Evolutionary conservation across 1,140 invertebrate genomes (phyloP).

Genomic region (Oppia nitens): DNA sequence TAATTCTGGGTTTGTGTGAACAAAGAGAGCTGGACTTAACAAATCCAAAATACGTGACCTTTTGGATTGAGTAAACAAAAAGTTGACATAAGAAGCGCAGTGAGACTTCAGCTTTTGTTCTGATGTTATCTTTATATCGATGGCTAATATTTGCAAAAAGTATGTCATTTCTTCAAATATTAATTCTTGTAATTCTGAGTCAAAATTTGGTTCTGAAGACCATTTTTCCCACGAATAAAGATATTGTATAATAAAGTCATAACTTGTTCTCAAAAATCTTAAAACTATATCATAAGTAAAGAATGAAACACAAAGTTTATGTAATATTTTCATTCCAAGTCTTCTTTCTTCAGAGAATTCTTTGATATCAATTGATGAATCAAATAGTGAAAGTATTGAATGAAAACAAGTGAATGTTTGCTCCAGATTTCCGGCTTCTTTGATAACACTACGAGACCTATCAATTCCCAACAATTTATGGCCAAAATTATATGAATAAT

Average conservation of each 20-base stretch:
- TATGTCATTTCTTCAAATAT: not conserved
- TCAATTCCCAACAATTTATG: conserved; percentile 80
- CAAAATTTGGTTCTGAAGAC: not conserved
- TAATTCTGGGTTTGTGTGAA: conserved; percentile 10
- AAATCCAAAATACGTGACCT: conserved; percentile 9
- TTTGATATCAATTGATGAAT: not conserved
- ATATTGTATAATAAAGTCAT: conserved; percentile 15
- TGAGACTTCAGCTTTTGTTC: conserved; percentile 16
- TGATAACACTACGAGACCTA: conserved; percentile 34
- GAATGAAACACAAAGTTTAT: conserved; percentile 14
- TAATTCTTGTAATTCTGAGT: not conserved
- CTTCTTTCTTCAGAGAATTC: conserved; percentile 8
- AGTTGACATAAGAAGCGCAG: conserved; percentile 11
- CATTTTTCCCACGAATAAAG: conserved; percentile 7
- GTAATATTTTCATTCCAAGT: conserved; percentile 15
- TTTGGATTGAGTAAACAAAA: conserved; percentile 14
- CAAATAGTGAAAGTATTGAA: conserved; percentile 14
- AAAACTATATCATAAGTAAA: conserved; percentile 11
- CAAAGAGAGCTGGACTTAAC: conserved; percentile 6
- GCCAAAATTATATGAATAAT: conserved; percentile 52
- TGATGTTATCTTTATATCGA: conserved; percentile 15
- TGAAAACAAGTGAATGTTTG: conserved; percentile 18
- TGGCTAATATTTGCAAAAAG: conserved; percentile 15
- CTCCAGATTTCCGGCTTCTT: conserved; percentile 29
- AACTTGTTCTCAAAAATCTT: conserved; percentile 17